A percentile compares a stretch with the other conserved stretches of the same genome.
Conservation (phyloP, 2,888 invertebrate genomes). For the Hemistola chrysoprasaria region DNA sequence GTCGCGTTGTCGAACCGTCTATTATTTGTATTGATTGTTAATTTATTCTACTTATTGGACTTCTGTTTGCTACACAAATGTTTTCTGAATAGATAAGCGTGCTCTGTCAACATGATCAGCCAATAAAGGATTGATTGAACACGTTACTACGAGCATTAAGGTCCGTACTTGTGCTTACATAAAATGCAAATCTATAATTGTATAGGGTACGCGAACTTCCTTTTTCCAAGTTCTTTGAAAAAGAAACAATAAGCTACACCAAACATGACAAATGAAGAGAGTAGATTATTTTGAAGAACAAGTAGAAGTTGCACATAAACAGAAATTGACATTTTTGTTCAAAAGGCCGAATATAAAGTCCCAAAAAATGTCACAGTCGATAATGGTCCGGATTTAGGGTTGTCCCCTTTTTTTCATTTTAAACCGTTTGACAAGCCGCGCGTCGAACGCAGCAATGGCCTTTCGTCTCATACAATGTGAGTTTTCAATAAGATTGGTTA, state of each 20-base stretch:
- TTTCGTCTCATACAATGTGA: constrained; percentile 66
- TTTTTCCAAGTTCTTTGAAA: no score
- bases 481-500: constrained; percentile 82
- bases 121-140: constrained; percentile 14
- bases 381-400: constrained; percentile 63
- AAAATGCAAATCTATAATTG: constrained; percentile 30
- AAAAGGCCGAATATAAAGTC: constrained; percentile 50
- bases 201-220: no score
- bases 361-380: constrained; percentile 66
- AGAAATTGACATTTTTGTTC: constrained; percentile 33
- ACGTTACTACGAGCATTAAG: constrained; percentile 1
- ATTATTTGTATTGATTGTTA: constrained; percentile 54
- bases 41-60: constrained; percentile 21
- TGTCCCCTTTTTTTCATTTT: constrained; percentile 80
- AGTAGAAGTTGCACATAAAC: no score
- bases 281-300: no score
- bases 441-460: constrained; percentile 73
- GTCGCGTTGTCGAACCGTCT: constrained; percentile 38
- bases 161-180: not conserved
- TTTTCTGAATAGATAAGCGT: constrained; percentile 10
- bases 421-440: constrained; percentile 76
- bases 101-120: constrained; percentile 17
- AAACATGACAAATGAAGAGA: no score
- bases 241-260: no score
- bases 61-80: constrained; percentile 19